These are phyloP conservation scores for Rhabdophis nuchalis DNA, from an alignment of 2,797 vertebrate genomes.

Conservation along the genomic window DNA sequence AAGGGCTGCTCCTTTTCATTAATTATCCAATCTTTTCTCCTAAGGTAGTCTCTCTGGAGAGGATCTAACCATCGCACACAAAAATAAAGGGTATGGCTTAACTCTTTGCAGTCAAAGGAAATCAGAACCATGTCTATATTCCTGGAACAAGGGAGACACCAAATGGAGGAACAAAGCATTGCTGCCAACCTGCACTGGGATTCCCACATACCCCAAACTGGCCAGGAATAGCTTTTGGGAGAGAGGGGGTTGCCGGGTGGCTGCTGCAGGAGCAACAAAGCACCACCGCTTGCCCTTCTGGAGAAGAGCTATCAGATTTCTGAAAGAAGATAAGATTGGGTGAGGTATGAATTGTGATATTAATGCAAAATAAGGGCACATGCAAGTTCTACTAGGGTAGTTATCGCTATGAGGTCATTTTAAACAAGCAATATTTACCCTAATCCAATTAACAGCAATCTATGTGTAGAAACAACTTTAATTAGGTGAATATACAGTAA, in stretches of 20 bases:
- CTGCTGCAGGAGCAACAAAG: neutral
- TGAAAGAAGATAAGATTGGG: neutral
- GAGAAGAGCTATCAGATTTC: neutral
- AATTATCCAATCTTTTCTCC: conserved; percentile 3
- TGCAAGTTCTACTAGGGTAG: neutral
- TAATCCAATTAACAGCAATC: neutral
- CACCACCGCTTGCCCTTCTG: neutral
- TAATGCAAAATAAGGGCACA: neutral
- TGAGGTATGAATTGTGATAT: neutral
- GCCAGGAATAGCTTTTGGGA: rapidly evolving
- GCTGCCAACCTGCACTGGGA: neutral
- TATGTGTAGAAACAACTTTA: neutral
- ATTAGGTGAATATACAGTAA: neutral
- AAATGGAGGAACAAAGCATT: neutral
- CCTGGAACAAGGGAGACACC: neutral
- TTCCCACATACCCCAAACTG: neutral
- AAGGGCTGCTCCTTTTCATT: conserved; percentile 14
- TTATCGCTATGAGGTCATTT: neutral
- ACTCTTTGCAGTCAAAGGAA: neutral
- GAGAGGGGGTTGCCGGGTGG: rapidly evolving
- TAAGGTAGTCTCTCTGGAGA: neutral
- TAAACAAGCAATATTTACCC: neutral
- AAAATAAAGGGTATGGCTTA: neutral
- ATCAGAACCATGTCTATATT: rapidly evolving
- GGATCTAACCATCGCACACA: neutral